phyloP scores from a whole-genome alignment of 1,140 invertebrate species.

The Monochamus saltuarius region DNA sequence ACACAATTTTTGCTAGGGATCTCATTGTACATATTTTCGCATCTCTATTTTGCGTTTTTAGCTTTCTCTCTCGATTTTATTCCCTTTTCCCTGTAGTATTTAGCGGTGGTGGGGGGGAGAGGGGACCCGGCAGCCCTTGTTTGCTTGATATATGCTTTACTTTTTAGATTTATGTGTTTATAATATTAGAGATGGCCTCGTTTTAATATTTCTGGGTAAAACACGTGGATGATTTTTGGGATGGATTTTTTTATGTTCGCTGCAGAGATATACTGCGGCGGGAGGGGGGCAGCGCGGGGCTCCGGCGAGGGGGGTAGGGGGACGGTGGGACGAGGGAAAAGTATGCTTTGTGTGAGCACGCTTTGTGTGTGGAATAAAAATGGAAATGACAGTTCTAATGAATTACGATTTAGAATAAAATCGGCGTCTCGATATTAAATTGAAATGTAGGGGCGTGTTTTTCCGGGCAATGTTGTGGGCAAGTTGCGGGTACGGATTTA shows the following conservation, averaged over 20 bases:
- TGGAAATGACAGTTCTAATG: too few relatives aligned
- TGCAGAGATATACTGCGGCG: conserved; percentile 2
- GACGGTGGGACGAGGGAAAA: too few relatives aligned
- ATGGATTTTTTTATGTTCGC: conserved; percentile 21
- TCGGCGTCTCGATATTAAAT: too few relatives aligned
- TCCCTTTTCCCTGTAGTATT: conserved; percentile 22
- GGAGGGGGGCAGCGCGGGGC: background rate
- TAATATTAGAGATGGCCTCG: conserved; percentile 41
- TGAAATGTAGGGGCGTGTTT: too few relatives aligned
- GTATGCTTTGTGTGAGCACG: too few relatives aligned
- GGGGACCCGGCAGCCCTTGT: conserved; percentile 36
- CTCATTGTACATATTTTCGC: conserved; percentile 51
- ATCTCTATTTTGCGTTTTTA: conserved; percentile 53
- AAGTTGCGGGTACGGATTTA: too few relatives aligned
- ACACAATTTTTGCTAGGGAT: conserved; percentile 49
- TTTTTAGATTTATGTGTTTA: conserved; percentile 47
- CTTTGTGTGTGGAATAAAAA: too few relatives aligned
- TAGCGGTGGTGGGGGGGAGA: conserved; percentile 14
- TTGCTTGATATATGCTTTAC: conserved; percentile 46
- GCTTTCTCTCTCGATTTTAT: conserved; percentile 45
- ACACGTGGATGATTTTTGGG: conserved; percentile 22
- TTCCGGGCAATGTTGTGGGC: too few relatives aligned
- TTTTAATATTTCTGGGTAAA: conserved; percentile 34
- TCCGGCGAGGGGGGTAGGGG: too few relatives aligned
- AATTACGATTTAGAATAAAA: too few relatives aligned